Evolutionary conservation across 2,888 invertebrate genomes (phyloP).

Genomic region (Hylaea fasciaria): DNA sequence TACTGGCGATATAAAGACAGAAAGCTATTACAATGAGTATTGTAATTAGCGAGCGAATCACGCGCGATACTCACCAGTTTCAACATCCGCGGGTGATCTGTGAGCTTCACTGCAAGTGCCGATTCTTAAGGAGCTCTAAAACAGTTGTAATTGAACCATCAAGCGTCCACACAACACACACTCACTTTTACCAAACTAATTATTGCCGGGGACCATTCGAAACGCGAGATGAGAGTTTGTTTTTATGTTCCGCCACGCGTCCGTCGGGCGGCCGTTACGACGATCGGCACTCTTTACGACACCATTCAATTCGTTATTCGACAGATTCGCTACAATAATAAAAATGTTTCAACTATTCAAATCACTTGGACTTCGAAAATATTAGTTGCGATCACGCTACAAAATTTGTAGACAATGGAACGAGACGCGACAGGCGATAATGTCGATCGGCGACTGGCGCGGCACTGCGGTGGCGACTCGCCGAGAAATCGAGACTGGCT

Average conservation of each 20-base stretch:
- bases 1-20: neutral
- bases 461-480: conserved; percentile 60
- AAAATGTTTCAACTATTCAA: conserved; percentile 54
- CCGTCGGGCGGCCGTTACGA: conserved; percentile 46
- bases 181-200: conserved; percentile 83
- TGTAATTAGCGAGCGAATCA: conserved; percentile 47
- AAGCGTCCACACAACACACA: conserved; percentile 78
- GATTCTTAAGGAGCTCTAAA: conserved; percentile 67
- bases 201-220: conserved; percentile 73
- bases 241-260: conserved; percentile 76
- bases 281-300: conserved; percentile 56
- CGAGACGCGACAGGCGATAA: conserved; percentile 59
- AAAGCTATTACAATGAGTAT: conserved; percentile 6
- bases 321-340: conserved; percentile 56
- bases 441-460: conserved; percentile 70
- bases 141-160: conserved; percentile 76
- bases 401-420: conserved; percentile 52
- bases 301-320: conserved; percentile 70
- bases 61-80: conserved; percentile 73
- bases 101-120: conserved; percentile 54
- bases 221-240: conserved; percentile 75
- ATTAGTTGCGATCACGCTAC: conserved; percentile 53
- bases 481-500: conserved; percentile 66
- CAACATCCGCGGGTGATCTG: conserved; percentile 70
- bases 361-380: conserved; percentile 63